These are phyloP conservation scores for Elephas maximus DNA, from an alignment of 2,113 vertebrate genomes.

Conservation along the genomic window DNA sequence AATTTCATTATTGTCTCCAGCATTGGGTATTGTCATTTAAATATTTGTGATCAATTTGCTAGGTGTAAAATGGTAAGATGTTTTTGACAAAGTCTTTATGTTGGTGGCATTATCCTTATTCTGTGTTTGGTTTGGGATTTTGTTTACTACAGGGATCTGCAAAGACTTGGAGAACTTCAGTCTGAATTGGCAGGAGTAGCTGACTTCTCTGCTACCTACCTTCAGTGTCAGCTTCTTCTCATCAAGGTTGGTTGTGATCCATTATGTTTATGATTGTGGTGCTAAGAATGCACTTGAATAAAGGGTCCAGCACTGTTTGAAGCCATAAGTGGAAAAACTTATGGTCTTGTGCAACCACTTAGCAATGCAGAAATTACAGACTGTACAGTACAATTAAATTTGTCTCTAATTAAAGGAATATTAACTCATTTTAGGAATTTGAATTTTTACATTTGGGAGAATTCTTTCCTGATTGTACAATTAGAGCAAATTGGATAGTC, in stretches of 20 bases:
- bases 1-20: not conserved
- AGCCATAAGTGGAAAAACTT: not conserved
- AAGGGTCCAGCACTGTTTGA: not conserved
- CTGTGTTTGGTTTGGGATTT: conserved; percentile 42
- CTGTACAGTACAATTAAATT: conserved; percentile 2
- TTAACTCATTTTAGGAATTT: conserved; percentile 14
- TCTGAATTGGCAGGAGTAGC: conserved; percentile 96
- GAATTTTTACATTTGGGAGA: conserved; percentile 14
- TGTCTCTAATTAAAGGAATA: conserved; percentile 67
- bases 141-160: conserved; percentile 92
- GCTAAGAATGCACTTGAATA: not conserved
- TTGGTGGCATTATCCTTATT: not conserved
- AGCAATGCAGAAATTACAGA: conserved; percentile 31
- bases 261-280: conserved; percentile 26
- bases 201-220: conserved; percentile 97
- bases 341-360: not conserved
- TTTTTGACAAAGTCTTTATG: conserved; percentile 35
- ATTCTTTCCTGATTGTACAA: conserved; percentile 33
- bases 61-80: conserved; percentile 42
- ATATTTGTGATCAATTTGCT: not conserved
- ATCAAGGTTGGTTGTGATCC: conserved; percentile 91
- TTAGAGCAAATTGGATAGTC: conserved; percentile 4
- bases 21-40: not conserved
- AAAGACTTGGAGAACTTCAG: conserved; percentile 96
- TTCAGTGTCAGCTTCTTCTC: conserved; percentile 96